Percentiles rank a stretch among this genome's conserved stretches.
Conservation (phyloP, 2,113 vertebrate species). For the Puntigrus tetrazona region DNA sequence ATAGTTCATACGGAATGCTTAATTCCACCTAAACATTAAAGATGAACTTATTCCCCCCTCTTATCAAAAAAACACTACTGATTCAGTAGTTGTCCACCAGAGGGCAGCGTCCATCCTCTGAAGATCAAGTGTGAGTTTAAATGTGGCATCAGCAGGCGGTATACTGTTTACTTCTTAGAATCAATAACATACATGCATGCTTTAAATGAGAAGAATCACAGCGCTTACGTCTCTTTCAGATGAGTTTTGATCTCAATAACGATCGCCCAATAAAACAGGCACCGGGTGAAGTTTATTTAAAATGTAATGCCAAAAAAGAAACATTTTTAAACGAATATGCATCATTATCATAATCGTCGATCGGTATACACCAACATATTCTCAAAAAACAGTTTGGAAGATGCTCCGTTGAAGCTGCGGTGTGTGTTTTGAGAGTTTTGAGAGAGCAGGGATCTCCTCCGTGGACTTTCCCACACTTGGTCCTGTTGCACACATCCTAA, state of each 20-base stretch:
- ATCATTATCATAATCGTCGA: not conserved
- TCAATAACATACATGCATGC: not conserved
- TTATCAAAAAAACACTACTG: no score
- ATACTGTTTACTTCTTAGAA: not conserved
- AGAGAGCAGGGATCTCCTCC: constrained; percentile 6
- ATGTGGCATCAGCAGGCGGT: not conserved
- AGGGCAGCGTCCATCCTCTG: constrained; percentile 44
- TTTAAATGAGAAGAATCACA: not conserved
- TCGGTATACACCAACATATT: not conserved
- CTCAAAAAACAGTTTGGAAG: not conserved
- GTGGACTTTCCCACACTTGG: constrained; percentile 57
- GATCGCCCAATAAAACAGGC: not conserved
- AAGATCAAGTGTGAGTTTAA: not conserved
- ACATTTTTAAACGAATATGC: not conserved
- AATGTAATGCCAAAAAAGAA: not conserved
- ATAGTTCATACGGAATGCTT: not conserved
- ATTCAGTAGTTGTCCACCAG: constrained; percentile 43
- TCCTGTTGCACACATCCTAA: constrained; percentile 55
- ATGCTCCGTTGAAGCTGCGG: not conserved
- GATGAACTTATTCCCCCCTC: no score
- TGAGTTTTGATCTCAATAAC: not conserved
- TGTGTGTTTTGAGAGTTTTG: not conserved
- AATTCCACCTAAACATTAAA: not conserved
- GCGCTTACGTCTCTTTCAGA: not conserved
- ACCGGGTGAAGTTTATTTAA: not conserved